These are phyloP conservation scores for Prosapia bicincta DNA, from an alignment of 2,888 invertebrate species.

Conservation along the genomic window DNA sequence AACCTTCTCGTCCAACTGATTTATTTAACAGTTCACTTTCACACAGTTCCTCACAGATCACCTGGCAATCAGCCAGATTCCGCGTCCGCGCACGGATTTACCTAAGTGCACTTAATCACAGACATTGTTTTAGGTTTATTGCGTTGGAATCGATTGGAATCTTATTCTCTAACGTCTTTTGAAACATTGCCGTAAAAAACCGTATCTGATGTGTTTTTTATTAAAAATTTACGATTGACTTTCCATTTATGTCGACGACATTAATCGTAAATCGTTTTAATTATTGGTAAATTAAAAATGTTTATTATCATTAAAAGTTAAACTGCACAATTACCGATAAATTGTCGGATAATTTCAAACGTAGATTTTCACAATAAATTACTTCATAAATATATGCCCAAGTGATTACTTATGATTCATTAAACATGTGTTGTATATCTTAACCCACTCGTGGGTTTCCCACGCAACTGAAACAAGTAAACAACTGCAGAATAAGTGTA, in stretches of 20 bases:
- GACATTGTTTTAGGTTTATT: not conserved
- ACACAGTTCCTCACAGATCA: too few relatives aligned
- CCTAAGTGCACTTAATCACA: not conserved
- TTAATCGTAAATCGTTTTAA: not conserved
- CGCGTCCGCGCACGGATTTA: not conserved
- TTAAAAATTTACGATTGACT: not conserved
- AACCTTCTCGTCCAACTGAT: too few relatives aligned
- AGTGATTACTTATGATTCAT: too few relatives aligned
- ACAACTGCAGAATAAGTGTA: too few relatives aligned
- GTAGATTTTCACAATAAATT: too few relatives aligned
- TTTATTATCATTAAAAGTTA: not conserved
- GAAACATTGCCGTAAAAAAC: not conserved
- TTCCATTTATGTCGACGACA: not conserved
- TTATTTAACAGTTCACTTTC: too few relatives aligned
- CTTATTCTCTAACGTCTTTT: not conserved
- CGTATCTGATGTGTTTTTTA: not conserved
- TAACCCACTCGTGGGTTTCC: too few relatives aligned
- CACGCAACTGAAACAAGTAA: too few relatives aligned
- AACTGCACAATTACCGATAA: not conserved
- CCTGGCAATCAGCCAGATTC: too few relatives aligned
- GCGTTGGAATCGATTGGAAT: not conserved
- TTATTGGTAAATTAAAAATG: not conserved
- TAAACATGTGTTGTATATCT: too few relatives aligned
- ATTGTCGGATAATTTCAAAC: not conserved
- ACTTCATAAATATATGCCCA: too few relatives aligned